Evolutionary conservation across 2,888 invertebrate genomes (phyloP).

Genomic region (Eilema depressum): DNA sequence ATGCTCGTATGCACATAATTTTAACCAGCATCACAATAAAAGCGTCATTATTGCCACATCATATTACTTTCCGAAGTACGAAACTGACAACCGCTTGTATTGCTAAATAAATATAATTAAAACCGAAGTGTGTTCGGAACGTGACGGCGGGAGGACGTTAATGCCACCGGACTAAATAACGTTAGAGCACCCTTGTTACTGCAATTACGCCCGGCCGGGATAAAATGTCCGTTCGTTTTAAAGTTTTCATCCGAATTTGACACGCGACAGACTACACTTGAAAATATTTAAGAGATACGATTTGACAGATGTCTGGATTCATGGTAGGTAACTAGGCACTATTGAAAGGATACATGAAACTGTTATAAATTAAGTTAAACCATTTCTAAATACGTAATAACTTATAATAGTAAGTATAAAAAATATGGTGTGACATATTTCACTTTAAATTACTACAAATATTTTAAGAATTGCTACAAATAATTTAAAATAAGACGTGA

Average conservation of each 20-base stretch:
- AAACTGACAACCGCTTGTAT: constrained; percentile 63
- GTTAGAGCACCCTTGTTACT: constrained; percentile 84
- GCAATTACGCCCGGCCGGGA: constrained; percentile 74
- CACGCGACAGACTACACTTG: constrained; percentile 67
- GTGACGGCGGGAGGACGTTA: constrained; percentile 76
- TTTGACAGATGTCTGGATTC: no score
- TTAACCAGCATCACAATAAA: constrained; percentile 7
- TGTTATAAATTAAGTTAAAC: no score
- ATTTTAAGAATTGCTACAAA: no score
- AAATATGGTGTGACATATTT: no score
- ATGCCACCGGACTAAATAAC: constrained; percentile 80
- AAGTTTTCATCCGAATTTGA: constrained; percentile 74
- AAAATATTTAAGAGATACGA: no score
- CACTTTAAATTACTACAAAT: no score
- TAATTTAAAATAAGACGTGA: no score
- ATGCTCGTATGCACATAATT: not conserved
- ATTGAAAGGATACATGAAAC: no score
- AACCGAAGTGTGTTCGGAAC: constrained; percentile 70
- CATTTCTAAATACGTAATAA: no score
- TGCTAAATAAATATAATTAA: constrained; percentile 79
- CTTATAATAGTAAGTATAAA: no score
- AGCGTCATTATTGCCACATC: constrained; percentile 28
- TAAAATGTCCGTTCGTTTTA: constrained; percentile 73
- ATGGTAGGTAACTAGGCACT: no score
- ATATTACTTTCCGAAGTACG: constrained; percentile 40